Percentiles rank a stretch among this genome's conserved stretches.
Conservation (phyloP, 2,797 vertebrate genomes). For the Anomalospiza imberbis region DNA sequence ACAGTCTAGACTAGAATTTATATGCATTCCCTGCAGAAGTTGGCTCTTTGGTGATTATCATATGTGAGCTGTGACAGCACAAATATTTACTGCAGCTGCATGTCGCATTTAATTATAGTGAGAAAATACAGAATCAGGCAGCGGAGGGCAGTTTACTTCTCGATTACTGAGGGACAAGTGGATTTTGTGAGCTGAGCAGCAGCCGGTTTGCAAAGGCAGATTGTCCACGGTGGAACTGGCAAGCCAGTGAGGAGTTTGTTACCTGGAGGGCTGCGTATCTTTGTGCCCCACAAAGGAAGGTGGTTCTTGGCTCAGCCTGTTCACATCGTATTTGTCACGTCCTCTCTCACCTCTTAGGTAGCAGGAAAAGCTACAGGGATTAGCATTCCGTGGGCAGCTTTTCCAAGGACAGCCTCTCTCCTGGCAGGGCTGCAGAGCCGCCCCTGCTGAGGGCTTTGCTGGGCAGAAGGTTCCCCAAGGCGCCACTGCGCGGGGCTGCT, state of each 20-base stretch:
- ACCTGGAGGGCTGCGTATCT: not conserved
- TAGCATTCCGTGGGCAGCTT: not conserved
- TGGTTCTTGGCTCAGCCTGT: not conserved
- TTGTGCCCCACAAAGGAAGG: not conserved
- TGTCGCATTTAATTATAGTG: not conserved
- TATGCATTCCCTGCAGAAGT: not conserved
- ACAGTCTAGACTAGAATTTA: not conserved
- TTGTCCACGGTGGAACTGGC: not conserved
- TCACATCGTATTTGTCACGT: rapidly evolving
- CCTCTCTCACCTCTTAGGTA: not conserved
- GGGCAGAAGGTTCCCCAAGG: not conserved
- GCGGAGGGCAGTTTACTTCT: not conserved
- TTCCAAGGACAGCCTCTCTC: not conserved
- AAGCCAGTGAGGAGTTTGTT: not conserved
- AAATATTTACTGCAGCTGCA: slow-evolving; percentile 8
- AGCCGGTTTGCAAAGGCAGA: not conserved
- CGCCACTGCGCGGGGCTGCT: not conserved
- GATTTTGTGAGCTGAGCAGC: not conserved
- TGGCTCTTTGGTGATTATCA: not conserved
- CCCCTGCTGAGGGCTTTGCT: not conserved
- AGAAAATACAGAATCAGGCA: not conserved
- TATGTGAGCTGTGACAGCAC: not conserved
- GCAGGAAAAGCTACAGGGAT: not conserved
- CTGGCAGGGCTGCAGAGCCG: not conserved
- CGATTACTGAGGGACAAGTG: not conserved